Conservation (phyloP, 92 coral and sea anemone genomes). For the Porites cylindrica region DNA sequence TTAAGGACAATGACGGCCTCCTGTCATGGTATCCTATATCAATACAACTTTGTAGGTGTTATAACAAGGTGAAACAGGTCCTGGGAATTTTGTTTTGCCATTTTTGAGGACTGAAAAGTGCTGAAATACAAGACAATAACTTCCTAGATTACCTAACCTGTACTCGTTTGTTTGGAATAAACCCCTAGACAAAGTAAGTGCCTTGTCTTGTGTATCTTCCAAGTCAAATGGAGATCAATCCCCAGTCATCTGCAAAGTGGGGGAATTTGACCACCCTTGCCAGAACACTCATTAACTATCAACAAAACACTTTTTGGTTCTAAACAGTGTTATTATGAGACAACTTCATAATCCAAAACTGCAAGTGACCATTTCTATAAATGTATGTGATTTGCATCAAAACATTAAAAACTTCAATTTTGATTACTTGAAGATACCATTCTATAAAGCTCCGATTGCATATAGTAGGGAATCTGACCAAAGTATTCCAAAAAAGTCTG, state of each 20-base stretch:
- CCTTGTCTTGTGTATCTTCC: constrained; percentile 15
- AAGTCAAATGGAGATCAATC: not conserved
- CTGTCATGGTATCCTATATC: no score
- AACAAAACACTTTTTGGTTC: constrained; percentile 13
- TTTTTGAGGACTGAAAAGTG: not conserved
- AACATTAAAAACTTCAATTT: constrained; percentile 4
- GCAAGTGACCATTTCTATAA: no score
- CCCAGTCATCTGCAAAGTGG: not conserved
- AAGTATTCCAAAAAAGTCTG: not conserved
- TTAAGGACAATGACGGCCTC: no score
- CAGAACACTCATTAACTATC: constrained; percentile 7
- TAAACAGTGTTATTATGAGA: not conserved
- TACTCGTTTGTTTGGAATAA: constrained; percentile 3
- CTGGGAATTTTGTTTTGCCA: no score
- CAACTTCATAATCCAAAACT: not conserved
- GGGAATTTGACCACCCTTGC: not conserved
- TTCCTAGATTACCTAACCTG: not conserved
- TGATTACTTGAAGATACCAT: not conserved
- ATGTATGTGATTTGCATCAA: not conserved
- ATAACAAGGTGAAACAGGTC: no score
- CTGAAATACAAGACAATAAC: not conserved
- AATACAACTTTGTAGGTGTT: no score
- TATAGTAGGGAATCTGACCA: constrained; percentile 24
- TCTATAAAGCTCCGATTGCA: not conserved
- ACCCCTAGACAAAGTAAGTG: constrained; percentile 4